phyloP scores from a whole-genome alignment of 1,140 invertebrate species.

The Ceratina japonica region DNA sequence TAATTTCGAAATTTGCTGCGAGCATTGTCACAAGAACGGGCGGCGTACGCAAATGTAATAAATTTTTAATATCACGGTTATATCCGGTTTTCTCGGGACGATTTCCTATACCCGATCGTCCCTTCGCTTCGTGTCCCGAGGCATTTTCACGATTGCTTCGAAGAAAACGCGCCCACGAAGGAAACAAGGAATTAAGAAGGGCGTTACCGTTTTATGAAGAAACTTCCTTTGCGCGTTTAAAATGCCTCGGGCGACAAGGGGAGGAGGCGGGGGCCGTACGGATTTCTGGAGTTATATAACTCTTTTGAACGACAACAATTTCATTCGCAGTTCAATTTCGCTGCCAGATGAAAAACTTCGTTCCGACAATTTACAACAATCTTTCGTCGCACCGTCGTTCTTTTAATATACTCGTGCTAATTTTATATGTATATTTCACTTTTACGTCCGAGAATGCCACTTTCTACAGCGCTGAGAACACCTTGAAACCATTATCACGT shows the following conservation, averaged over 20 bases:
- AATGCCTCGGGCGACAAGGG: constrained; percentile 37
- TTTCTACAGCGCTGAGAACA: no score
- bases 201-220: constrained; percentile 56
- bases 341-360: background rate
- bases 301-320: constrained; percentile 45
- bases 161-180: constrained; percentile 53
- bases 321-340: constrained; percentile 32
- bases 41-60: no score
- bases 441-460: no score
- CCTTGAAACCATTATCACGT: no score
- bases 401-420: background rate
- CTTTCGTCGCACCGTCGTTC: background rate
- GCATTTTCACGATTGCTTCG: constrained; percentile 54
- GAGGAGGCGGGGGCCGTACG: constrained; percentile 29
- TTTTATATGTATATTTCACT: no score
- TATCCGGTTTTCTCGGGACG: constrained; percentile 33
- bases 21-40: background rate
- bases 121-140: constrained; percentile 41
- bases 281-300: background rate
- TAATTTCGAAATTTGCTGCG: no score
- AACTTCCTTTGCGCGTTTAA: constrained; percentile 40
- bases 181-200: constrained; percentile 64
- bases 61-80: constrained; percentile 13
- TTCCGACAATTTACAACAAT: background rate
- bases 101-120: constrained; percentile 56